Percentiles rank a stretch among this genome's conserved stretches.
phyloP scores from a whole-genome alignment of 2,888 invertebrate species.

The Parelbella ahira region DNA sequence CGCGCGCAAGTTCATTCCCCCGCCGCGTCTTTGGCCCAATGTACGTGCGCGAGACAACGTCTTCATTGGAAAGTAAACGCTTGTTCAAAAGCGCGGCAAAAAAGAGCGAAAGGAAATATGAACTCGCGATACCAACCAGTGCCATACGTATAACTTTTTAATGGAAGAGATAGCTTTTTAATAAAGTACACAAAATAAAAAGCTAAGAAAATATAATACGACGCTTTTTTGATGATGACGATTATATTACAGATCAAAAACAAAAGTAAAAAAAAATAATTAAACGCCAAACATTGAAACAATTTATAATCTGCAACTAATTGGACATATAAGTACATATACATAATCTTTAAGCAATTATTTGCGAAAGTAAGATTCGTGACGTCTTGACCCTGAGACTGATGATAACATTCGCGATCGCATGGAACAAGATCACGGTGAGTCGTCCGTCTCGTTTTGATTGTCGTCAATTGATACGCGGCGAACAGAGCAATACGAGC shows the following conservation, averaged over 20 bases:
- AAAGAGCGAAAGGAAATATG: constrained; percentile 20
- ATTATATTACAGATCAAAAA: too few relatives aligned
- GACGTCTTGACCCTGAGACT: constrained; percentile 43
- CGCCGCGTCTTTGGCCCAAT: constrained; percentile 14
- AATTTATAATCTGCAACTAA: too few relatives aligned
- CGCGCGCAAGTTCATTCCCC: constrained; percentile 21
- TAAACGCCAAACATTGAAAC: too few relatives aligned
- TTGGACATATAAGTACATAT: too few relatives aligned
- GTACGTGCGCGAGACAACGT: constrained; percentile 9
- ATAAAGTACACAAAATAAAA: too few relatives aligned
- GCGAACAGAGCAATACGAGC: constrained; percentile 29
- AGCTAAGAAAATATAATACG: too few relatives aligned
- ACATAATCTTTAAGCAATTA: too few relatives aligned
- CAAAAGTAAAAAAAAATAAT: too few relatives aligned
- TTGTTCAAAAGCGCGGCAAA: constrained; percentile 10
- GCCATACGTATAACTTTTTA: too few relatives aligned
- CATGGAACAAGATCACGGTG: constrained; percentile 46
- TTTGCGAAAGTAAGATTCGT: constrained; percentile 31
- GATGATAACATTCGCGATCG: constrained; percentile 37
- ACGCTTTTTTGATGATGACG: too few relatives aligned
- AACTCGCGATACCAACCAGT: constrained; percentile 1
- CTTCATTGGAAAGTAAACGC: constrained; percentile 21
- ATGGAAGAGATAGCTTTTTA: too few relatives aligned
- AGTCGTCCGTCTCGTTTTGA: constrained; percentile 38
- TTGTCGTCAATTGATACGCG: constrained; percentile 48